Evolutionary conservation across 2,797 vertebrate genomes (phyloP).

Genomic region (Gobionotothen gibberifrons): DNA sequence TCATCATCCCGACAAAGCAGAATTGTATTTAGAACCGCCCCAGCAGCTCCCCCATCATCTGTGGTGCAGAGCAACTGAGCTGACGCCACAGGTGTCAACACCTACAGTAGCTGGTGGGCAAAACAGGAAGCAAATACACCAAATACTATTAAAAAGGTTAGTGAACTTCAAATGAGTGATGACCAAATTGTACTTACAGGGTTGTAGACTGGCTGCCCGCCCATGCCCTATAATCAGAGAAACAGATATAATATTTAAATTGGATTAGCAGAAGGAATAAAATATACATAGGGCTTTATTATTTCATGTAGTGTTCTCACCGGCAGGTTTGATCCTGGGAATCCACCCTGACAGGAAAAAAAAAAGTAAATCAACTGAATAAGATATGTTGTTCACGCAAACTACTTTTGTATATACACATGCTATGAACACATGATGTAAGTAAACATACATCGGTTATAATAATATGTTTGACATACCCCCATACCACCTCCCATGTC

Average conservation of each 20-base stretch:
- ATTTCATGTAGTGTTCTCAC: conserved; percentile 54
- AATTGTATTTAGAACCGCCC: too few relatives aligned
- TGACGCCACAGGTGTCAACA: too few relatives aligned
- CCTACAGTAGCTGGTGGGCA: too few relatives aligned
- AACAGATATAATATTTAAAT: background rate
- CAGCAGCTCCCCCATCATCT: too few relatives aligned
- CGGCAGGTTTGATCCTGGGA: conserved; percentile 74
- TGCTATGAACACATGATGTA: background rate
- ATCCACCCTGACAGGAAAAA: conserved; percentile 52
- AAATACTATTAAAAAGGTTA: too few relatives aligned
- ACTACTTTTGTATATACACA: background rate
- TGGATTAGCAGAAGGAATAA: background rate
- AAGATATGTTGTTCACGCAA: background rate
- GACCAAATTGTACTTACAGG: conserved; percentile 78
- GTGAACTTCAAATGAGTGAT: background rate
- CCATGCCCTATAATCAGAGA: conserved; percentile 76
- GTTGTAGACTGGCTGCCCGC: conserved; percentile 78
- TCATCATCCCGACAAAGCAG: too few relatives aligned
- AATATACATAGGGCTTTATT: background rate
- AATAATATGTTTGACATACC: conserved; percentile 33
- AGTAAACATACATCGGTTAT: background rate
- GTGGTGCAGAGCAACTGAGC: too few relatives aligned
- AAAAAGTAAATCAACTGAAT: background rate
- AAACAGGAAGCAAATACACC: too few relatives aligned
- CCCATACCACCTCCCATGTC: conserved; percentile 66